A percentile compares a stretch with the other conserved stretches of the same genome.
phyloP scores from a whole-genome alignment of 2,797 vertebrate species.

The Yasuhikotakia modesta region DNA sequence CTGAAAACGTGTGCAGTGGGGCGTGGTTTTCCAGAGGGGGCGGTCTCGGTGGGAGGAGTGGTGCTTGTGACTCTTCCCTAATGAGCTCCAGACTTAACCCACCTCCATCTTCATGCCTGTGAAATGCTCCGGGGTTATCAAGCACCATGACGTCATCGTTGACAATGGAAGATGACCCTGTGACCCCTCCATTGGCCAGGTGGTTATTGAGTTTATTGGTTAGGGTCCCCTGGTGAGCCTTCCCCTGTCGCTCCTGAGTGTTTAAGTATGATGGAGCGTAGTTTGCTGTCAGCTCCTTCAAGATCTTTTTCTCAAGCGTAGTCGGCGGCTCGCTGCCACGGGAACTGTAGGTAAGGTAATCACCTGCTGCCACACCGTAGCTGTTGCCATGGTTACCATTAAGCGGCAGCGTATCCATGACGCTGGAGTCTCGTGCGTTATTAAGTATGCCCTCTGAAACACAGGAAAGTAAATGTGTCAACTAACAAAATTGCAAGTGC shows the following conservation, averaged over 20 bases:
- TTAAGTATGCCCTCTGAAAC: conserved; percentile 96
- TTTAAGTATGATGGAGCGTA: conserved; percentile 97
- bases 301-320: conserved; percentile 96
- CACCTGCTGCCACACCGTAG: conserved; percentile 93
- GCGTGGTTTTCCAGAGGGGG: conserved; percentile 87
- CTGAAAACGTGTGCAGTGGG: conserved; percentile 82
- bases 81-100: conserved; percentile 91
- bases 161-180: conserved; percentile 60
- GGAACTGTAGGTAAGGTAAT: conserved; percentile 90
- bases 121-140: conserved; percentile 81
- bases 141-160: conserved; percentile 79
- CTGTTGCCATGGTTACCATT: conserved; percentile 99
- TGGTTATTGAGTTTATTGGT: conserved; percentile 93
- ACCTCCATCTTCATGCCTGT: conserved; percentile 86
- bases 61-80: conserved; percentile 93
- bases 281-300: conserved; percentile 97
- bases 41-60: conserved; percentile 86
- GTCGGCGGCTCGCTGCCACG: conserved; percentile 91
- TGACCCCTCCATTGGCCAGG: conserved; percentile 82
- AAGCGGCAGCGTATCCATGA: conserved; percentile 99
- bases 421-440: conserved; percentile 98
- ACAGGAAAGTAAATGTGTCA: neutral
- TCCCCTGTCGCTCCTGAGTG: conserved; percentile 91
- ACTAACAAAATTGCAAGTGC: neutral
- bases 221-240: conserved; percentile 70